Conservation (phyloP, 2,113 vertebrate species). For the Micronisus gabar region DNA sequence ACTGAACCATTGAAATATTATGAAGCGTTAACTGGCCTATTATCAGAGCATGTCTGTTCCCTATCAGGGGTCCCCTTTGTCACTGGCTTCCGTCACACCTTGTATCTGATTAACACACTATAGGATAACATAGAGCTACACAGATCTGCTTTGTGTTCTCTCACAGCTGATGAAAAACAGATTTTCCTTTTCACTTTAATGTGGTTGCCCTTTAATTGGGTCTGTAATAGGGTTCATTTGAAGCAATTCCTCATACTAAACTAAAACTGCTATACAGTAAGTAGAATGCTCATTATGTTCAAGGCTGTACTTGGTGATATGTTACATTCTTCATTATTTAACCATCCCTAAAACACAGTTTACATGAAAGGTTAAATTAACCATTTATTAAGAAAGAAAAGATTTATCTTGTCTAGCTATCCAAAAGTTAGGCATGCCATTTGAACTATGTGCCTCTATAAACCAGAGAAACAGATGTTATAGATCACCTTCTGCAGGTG, state of each 20-base stretch:
- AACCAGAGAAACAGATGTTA: slow-evolving; percentile 17
- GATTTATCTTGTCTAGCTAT: neutral
- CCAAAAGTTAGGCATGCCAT: neutral
- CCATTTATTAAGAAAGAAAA: neutral
- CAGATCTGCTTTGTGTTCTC: slow-evolving; percentile 74
- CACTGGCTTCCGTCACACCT: slow-evolving; percentile 77
- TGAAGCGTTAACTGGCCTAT: slow-evolving; percentile 66
- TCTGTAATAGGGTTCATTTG: slow-evolving; percentile 74
- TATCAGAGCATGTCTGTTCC: slow-evolving; percentile 69
- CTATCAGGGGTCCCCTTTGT: slow-evolving; percentile 73
- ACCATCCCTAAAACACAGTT: neutral
- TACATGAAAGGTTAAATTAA: neutral
- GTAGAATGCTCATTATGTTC: slow-evolving; percentile 36
- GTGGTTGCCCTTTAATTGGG: slow-evolving; percentile 72
- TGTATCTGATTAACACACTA: slow-evolving; percentile 74
- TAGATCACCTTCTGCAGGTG: slow-evolving; percentile 12
- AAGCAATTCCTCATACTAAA: slow-evolving; percentile 60
- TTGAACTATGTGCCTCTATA: neutral
- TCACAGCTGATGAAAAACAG: slow-evolving; percentile 75
- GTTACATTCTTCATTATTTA: neutral
- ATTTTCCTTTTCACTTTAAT: slow-evolving; percentile 74
- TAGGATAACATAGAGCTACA: slow-evolving; percentile 72
- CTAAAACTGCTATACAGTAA: slow-evolving; percentile 40
- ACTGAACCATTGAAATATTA: slow-evolving; percentile 62
- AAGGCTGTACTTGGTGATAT: neutral